Base-by-base conservation (phyloP, 2,797 vertebrate species). In the Rhodeus uyekii region DNA sequence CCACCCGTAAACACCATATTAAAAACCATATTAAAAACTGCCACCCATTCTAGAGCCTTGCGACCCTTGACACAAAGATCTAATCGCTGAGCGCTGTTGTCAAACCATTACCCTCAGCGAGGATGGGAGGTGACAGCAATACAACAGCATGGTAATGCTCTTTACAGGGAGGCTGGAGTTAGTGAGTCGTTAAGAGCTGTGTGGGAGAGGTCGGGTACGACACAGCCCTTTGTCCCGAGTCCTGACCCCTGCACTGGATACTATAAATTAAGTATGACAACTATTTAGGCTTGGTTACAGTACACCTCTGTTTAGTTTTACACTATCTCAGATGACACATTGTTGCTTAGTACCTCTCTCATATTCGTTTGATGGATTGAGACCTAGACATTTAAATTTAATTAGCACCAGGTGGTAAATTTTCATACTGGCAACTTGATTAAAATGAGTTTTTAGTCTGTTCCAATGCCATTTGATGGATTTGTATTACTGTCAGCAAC, bases 91-190 rank as follows among this genome's bases (percentile, higher is more conserved):
- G 76, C 12, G 1, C 32, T 48, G 29, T 67, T 65, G 19, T 64
- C 46, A 38, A 32, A 53, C 53, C 73, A 76, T 76, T 32, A 32
- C 29, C 36, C 75, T 64, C 18, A 14, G 29, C n/a, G 38, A 71
- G 53, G 38, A 46, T 4, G 65, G 50, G 67, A 80, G 53, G 27
- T 60, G 78, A 71, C 67, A 36, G 78, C 39, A 46, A 61, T 72
- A 48, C 55, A 80, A 72, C 53, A 72, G 12, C 36, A 29, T 64
- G 46, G 63, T 83, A 73, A 88, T 78, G 76, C 78, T 82, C 84
- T 89, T 83, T 87, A 38, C 87, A 79, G 82, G 78, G 65, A 76
- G 39, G 60, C 61, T 53, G 81, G 44, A 75, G 83, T 85, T 81
- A 81, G 53, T 29, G 81, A 86, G 87, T 58, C 77, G 44, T 4